Base-by-base conservation (phyloP, 2,888 invertebrate species). In the Meganola albula region DNA sequence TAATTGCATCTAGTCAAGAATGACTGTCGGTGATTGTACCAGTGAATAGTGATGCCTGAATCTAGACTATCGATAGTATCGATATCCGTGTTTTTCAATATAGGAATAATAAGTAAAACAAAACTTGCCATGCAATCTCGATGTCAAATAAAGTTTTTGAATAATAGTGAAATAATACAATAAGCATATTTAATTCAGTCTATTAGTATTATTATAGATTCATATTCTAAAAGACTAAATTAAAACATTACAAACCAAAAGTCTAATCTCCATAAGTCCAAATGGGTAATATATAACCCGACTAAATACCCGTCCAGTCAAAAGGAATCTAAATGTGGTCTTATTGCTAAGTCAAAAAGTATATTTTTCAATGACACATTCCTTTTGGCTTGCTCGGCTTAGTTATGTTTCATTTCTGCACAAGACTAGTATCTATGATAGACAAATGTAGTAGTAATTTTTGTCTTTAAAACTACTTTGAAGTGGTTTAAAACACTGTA, bases 281-380 rank as follows among this genome's bases (percentile, higher is more conserved):
- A 37, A 34, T 35, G 53, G 53, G 53, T 53, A 26, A 32, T 23
- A 53, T 65, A 47, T 53, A 59, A 63, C 56, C 42, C 54, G 62
- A 45, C 47, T 60, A 48, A 58, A 57, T 69, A 20, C 68, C 74
- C 80, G 78, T 75, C 77, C 78, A 61, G 62, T 62, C 58, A 62
- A 65, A 67, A 63, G 58, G 60, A 58, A 52, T 49, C 51, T 28
- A 24, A 49, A 39, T 28, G 27, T 40, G 39, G 31, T 27, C 35
- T 51, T 49, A 31, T 44, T 30, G 44, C 14, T 9, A 35, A 32
- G 39, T 31, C 24, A 39, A 31, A 45, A 11, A 33, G 14, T 40
- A 23, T 31, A 31, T 38, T 31, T 44, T 40, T 25, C 24, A 40
- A 42, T 53, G 34, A 42, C 48, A 34, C 58, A 18, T 37, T 40